Base-by-base conservation (phyloP, 2,797 vertebrate species). In the Luscinia luscinia region DNA sequence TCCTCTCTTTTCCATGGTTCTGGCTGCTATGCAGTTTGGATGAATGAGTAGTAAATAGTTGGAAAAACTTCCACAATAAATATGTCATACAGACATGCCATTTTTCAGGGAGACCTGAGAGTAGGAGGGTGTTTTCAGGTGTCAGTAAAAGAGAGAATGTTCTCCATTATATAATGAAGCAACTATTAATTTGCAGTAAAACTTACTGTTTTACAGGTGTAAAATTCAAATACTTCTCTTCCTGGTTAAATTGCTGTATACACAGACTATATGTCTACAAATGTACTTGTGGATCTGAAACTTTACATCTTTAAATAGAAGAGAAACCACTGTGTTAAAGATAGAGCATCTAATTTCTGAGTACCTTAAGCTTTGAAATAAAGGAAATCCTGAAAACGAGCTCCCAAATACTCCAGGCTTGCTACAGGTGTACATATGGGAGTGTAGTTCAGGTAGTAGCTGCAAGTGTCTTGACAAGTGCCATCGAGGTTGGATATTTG, bases 1-100 rank as follows among this genome's bases (percentile, higher is more conserved):
- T 89, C 68, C 41, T 89, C 74, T 61, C 54, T 94, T 89, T 91
- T 64, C 89, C 30, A 26, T 84, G 77, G 87, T 81, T 95, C 69
- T 80, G 52, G 41, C 77, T 89, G 89, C 83, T 93, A 1, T 85
- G 83, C 90, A 70, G 72, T 92, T 92, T 52, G 67, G 74, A 79
- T 67, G 43, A 81, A 55, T 63, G 81, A 55, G 61, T 30, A 90
- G 54, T 70, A 59, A 91, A 86, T 32, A 89, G 72, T 3, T 76
- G 59, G 67, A 72, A 75, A 52, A 73, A 77, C 30, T 82, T 80
- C 49, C 32, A 68, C 69, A 49, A 20, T 54, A 64, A 61, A 17
- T 62, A 9, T 1, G 18, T 87, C 17, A 2, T 43, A 12, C 13
- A 45, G 52, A 70, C 87, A n/a, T 90, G 87, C 72, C 34, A 5